Evolutionary conservation across 2,888 invertebrate genomes (phyloP), one percentile per base, ranked within the genome.

Genomic region (Baccha elongata): DNA sequence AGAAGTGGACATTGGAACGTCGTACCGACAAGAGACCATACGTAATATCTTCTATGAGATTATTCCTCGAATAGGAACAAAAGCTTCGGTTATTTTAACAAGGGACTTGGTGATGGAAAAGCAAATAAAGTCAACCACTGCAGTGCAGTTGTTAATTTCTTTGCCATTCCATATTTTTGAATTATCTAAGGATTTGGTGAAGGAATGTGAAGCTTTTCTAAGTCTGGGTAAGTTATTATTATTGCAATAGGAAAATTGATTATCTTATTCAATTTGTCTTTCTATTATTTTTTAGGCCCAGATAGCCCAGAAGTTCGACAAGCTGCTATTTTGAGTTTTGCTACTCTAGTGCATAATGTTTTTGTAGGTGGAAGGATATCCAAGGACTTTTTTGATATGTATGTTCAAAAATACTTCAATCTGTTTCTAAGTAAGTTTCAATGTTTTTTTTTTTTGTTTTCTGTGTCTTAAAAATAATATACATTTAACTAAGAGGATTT

Each of bases 1-100:
- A 4, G 93, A 93, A 83, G 89, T 93, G 21, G 92, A 93, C 1
- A 89, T 94, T 0, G 95, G 95, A 0, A 95, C 95, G 2, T 95
- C 95, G 85, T 95, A 95, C 86, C 93, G 94, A 26, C 92, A 94
- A 88, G 95, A 95, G 88, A 95, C 95, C 0, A 93, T 94, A 21
- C 92, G 94, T 50, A 95, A 95, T 87, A 93, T 95, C 86, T 95
- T 95, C 87, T 89, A 95, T 85, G 95, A 95, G 88, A 92, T 94
- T 0, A 91, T 95, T 32, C 95, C 95, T 0, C 93, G 94, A 86
- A 93, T 94, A 23, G 93, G 94, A 44, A 94, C 94, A 6, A 92
- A 92, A 29, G 93, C 93, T 0, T 93, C 94, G 1, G 94, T 94
- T 0, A 90, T 93, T 48, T 92, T 95, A 58, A 93, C 94, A 29